Percentiles rank a stretch among this genome's conserved stretches.
Evolutionary conservation across 2,113 vertebrate genomes (phyloP).

Genomic region (Pristiophorus japonicus): DNA sequence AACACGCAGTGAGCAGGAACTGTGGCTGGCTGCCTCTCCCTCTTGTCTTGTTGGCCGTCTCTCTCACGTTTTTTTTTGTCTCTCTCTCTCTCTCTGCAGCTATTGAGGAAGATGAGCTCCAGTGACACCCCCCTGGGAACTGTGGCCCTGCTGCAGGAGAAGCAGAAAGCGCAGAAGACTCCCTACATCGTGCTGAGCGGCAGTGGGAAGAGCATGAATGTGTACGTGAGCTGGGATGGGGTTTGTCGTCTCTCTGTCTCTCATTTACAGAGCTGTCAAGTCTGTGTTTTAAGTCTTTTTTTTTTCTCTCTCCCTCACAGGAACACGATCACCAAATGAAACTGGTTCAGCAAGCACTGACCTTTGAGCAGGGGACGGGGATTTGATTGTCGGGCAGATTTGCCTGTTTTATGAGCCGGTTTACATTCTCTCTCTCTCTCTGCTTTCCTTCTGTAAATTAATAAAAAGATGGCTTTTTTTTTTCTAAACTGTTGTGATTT

Average conservation of each 20-base stretch:
- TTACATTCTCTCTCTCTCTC: background rate
- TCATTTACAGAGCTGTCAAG: too few species aligned
- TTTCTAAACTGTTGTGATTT: background rate
- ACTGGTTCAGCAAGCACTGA: background rate
- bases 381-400: too few species aligned
- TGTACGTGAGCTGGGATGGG: slow-evolving; percentile 54
- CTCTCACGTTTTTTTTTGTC: too few species aligned
- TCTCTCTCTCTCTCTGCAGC: slow-evolving; percentile 46
- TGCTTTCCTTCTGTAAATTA: slow-evolving; percentile 35
- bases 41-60: too few species aligned
- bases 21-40: too few species aligned
- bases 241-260: too few species aligned
- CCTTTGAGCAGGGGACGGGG: background rate
- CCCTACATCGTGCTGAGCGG: slow-evolving; percentile 87
- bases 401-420: background rate
- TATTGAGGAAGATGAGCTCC: slow-evolving; percentile 92
- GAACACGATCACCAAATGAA: slow-evolving; percentile 58
- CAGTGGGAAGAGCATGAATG: slow-evolving; percentile 89
- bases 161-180: slow-evolving; percentile 89
- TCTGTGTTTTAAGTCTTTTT: background rate
- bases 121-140: slow-evolving; percentile 85
- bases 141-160: slow-evolving; percentile 85
- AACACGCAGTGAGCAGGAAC: too few species aligned
- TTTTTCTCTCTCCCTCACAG: slow-evolving; percentile 39
- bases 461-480: background rate